phyloP scores from a whole-genome alignment of 2,888 invertebrate species.

The Nysson spinosus region DNA sequence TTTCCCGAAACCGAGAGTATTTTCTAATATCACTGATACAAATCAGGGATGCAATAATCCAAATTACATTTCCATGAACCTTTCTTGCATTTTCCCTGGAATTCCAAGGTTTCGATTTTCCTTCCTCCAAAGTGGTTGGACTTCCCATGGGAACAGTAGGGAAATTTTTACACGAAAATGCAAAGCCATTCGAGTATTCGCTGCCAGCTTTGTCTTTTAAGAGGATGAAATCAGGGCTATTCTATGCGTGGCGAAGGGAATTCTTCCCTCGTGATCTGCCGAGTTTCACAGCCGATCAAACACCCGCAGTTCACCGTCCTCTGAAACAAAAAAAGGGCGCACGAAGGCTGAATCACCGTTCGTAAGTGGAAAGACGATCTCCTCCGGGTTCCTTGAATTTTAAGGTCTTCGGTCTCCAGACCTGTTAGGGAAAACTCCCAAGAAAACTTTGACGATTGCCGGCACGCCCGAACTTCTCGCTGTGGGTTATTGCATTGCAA shows the following conservation, averaged over 20 bases:
- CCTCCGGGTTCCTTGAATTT: conserved; percentile 52
- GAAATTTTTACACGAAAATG: conserved; percentile 12
- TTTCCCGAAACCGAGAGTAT: too few species aligned
- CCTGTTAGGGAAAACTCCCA: conserved; percentile 2
- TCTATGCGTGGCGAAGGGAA: conserved; percentile 1
- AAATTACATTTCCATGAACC: too few species aligned
- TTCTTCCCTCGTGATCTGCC: conserved; percentile 10
- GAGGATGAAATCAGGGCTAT: conserved; percentile 10
- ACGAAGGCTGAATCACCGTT: conserved; percentile 24
- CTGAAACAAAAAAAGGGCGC: background rate
- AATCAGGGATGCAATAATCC: too few species aligned
- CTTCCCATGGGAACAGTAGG: background rate
- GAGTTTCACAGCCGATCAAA: conserved; percentile 32
- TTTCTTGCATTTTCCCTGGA: too few species aligned
- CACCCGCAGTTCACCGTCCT: background rate
- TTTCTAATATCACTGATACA: too few species aligned
- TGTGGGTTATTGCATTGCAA: conserved; percentile 59
- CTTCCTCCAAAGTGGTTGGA: background rate
- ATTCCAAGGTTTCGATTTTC: background rate
- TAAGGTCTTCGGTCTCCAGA: conserved; percentile 25
- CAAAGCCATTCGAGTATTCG: conserved; percentile 2
- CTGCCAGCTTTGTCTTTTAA: background rate
- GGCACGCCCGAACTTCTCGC: too few species aligned
- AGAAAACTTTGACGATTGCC: conserved; percentile 43
- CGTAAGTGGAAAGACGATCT: conserved; percentile 42